A percentile compares a stretch with the other conserved stretches of the same genome.
phyloP scores from a whole-genome alignment of 2,797 vertebrate species.

The Hylomyscus alleni region DNA sequence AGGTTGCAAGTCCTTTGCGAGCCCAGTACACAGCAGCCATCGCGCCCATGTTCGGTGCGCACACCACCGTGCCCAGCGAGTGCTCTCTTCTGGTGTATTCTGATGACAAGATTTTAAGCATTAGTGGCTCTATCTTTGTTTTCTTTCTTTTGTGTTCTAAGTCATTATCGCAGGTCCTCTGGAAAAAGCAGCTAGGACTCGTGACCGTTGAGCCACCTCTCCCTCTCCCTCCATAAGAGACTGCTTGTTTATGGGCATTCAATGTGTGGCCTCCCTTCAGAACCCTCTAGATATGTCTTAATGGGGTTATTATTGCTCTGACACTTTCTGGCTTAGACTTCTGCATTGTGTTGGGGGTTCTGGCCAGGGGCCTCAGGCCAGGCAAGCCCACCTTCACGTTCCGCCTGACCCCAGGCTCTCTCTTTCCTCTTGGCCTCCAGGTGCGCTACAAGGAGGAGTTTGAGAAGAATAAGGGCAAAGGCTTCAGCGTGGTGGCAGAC shows the following conservation, averaged over 20 bases:
- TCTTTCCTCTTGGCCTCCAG: conserved; percentile 84
- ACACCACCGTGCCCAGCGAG: neutral
- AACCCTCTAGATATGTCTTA: neutral
- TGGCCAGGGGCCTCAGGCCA: neutral
- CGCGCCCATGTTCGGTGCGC: fast-evolving
- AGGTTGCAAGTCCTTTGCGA: no score
- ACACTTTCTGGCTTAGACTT: neutral
- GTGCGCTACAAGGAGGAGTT: conserved; percentile 98
- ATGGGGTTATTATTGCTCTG: neutral
- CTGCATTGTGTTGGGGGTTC: neutral
- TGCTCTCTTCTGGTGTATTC: neutral
- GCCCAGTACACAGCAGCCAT: neutral
- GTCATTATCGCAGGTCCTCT: neutral
- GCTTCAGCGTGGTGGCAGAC: conserved; percentile 96
- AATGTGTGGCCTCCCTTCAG: neutral
- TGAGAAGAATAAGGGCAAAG: conserved; percentile 98
- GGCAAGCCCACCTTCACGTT: neutral
- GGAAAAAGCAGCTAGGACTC: neutral
- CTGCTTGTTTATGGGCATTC: neutral
- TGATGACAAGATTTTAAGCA: neutral
- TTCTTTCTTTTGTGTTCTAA: neutral
- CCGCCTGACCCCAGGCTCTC: neutral
- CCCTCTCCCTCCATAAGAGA: neutral
- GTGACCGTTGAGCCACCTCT: no score
- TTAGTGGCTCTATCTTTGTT: neutral